Evolutionary conservation across 2,888 invertebrate species (phyloP).

Genomic region (Cephus spinipes): DNA sequence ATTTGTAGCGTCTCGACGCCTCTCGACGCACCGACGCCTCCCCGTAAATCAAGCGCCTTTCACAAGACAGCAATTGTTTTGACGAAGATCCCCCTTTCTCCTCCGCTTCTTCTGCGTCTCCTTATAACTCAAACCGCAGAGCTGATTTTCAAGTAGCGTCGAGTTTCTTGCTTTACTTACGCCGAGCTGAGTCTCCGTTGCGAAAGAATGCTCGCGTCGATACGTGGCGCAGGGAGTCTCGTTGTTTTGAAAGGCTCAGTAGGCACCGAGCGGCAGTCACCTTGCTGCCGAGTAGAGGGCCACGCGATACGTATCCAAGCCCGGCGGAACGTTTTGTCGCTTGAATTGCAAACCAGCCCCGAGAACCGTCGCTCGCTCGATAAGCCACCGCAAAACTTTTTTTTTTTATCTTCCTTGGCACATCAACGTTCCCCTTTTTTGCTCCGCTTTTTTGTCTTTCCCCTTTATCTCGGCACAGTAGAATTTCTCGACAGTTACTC

Average conservation of each 20-base stretch:
- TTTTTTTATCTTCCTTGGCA: neutral
- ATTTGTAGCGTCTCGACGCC: neutral
- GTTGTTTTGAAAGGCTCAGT: neutral
- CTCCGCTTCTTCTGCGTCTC: neutral
- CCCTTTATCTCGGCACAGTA: neutral
- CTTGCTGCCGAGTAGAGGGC: neutral
- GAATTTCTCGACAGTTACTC: neutral
- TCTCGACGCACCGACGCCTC: neutral
- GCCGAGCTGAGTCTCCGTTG: neutral
- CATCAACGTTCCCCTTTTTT: neutral
- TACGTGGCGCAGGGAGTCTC: neutral
- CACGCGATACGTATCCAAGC: neutral
- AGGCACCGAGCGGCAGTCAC: neutral
- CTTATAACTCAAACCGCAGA: neutral
- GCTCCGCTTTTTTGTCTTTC: neutral
- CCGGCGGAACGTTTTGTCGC: neutral
- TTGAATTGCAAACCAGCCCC: neutral
- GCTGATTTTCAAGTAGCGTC: neutral
- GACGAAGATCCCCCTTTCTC: neutral
- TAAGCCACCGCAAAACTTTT: neutral
- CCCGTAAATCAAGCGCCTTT: neutral
- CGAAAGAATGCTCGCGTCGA: neutral
- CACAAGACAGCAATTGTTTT: neutral
- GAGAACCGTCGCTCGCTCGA: neutral
- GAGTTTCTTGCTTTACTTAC: neutral